A percentile compares a stretch with the other conserved stretches of the same genome.
Evolutionary conservation across 2,888 invertebrate species (phyloP).

Genomic region (Tetragonula carbonaria): DNA sequence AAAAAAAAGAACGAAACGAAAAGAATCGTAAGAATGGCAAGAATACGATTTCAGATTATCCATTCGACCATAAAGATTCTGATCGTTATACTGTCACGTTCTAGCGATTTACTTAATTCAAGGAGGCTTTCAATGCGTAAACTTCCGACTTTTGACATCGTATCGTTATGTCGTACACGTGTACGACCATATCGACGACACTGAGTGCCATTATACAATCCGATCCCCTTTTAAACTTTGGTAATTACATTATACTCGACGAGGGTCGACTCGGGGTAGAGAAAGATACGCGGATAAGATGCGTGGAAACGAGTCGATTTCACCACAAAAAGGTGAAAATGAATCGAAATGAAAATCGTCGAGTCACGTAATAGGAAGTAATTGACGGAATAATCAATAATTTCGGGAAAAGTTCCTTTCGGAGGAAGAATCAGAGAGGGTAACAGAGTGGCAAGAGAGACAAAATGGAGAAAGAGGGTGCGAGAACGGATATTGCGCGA

Average conservation of each 20-base stretch:
- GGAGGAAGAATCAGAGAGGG: constrained; percentile 27
- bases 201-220: constrained; percentile 2
- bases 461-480: constrained; percentile 14
- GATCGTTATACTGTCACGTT: background rate
- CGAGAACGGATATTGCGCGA: constrained; percentile 63
- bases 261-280: too few species aligned
- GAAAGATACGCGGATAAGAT: background rate
- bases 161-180: constrained; percentile 15
- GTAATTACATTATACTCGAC: constrained; percentile 40
- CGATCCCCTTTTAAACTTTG: constrained; percentile 55
- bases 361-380: background rate
- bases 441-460: background rate
- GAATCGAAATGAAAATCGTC: constrained; percentile 6
- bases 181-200: background rate
- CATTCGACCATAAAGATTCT: background rate
- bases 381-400: constrained; percentile 31
- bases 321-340: too few species aligned
- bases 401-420: background rate
- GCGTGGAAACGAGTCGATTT: background rate
- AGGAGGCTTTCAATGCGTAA: background rate
- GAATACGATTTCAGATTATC: background rate
- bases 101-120: background rate
- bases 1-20: too few species aligned
- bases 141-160: background rate
- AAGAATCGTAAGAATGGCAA: background rate